These are phyloP conservation scores for Chiloscyllium punctatum DNA, from an alignment of 2,797 vertebrate species.

Conservation along the genomic window DNA sequence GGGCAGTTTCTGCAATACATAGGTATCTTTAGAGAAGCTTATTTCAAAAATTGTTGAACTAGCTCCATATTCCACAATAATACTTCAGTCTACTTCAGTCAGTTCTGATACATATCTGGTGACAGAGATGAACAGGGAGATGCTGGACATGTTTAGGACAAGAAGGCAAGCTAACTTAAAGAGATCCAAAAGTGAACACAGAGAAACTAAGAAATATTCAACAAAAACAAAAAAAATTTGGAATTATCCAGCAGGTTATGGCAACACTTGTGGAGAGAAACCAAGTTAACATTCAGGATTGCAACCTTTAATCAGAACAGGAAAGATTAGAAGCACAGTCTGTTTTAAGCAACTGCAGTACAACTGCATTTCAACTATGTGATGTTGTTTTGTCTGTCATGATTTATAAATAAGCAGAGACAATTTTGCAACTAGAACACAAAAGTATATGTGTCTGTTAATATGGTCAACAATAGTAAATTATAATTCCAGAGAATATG, in stretches of 20 bases:
- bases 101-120: background rate
- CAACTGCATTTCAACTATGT: background rate
- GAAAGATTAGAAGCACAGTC: background rate
- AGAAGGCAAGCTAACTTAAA: background rate
- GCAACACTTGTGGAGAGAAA: background rate
- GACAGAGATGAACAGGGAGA: background rate
- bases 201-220: constrained; percentile 5
- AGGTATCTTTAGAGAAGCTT: background rate
- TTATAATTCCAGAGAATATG: background rate
- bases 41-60: background rate
- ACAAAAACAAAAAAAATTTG: background rate
- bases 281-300: background rate
- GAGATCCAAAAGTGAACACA: background rate
- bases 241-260: background rate
- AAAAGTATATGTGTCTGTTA: background rate
- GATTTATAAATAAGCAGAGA: background rate
- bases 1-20: background rate
- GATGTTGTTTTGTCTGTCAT: background rate
- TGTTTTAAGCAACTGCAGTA: background rate
- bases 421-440: background rate
- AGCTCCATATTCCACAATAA: background rate
- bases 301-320: background rate
- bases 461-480: background rate
- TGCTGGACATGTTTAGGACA: background rate
- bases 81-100: background rate